These are phyloP conservation scores for Enteromius radiatus DNA, from an alignment of 2,797 vertebrate genomes.

Conservation along the genomic window DNA sequence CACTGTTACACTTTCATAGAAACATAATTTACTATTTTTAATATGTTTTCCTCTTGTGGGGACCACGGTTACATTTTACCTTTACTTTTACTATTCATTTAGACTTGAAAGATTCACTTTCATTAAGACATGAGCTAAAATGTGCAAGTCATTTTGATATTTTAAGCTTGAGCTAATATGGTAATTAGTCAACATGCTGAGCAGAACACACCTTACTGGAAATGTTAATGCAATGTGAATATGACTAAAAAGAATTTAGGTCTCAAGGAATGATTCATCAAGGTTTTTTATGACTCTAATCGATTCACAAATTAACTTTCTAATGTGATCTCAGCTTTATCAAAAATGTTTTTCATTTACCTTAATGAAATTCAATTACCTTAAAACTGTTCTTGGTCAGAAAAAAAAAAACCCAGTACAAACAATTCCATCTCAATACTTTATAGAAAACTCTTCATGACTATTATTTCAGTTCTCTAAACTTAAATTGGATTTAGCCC, in stretches of 20 bases:
- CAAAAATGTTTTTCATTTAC: not conserved
- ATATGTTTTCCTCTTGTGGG: too few species aligned
- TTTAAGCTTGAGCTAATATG: not conserved
- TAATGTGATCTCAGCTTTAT: not conserved
- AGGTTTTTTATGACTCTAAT: not conserved
- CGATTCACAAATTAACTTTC: not conserved
- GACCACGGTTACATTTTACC: too few species aligned
- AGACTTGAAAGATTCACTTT: too few species aligned
- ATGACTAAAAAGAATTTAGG: not conserved
- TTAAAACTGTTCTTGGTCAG: not conserved
- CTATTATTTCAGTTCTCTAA: slow-evolving; percentile 10
- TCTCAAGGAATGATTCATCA: not conserved
- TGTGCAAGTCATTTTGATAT: not conserved
- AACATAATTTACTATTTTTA: too few species aligned
- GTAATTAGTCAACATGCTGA: not conserved
- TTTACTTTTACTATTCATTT: too few species aligned
- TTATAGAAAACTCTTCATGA: not conserved
- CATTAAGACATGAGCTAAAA: not conserved
- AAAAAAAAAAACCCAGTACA: not conserved
- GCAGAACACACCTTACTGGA: not conserved
- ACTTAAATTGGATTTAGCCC: not conserved
- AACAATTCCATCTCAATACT: not conserved
- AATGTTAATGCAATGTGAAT: not conserved
- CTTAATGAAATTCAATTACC: not conserved
- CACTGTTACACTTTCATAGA: too few species aligned